These are phyloP conservation scores for Deladenus siricidicola DNA, from an alignment of 2,888 invertebrate species.

Conservation along the genomic window DNA sequence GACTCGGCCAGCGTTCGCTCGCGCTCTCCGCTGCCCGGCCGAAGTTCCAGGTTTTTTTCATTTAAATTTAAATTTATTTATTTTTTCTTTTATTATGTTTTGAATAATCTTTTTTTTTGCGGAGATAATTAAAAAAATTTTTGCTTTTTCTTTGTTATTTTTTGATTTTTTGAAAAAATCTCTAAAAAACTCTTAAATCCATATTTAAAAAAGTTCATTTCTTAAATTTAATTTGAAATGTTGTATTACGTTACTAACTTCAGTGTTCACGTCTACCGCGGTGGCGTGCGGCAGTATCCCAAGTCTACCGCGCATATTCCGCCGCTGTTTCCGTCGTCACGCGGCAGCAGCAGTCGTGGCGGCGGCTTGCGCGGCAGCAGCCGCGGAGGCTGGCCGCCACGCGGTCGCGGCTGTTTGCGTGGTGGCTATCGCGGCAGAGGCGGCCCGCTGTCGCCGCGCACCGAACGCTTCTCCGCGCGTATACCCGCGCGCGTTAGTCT, in stretches of 20 bases:
- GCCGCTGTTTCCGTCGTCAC: not conserved
- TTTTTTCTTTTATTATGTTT: not conserved
- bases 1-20: too few species aligned
- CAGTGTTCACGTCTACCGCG: not conserved
- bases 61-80: too few species aligned
- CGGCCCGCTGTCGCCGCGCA: not conserved
- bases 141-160: not conserved
- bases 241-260: not conserved
- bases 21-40: too few species aligned
- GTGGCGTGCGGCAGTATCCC: not conserved
- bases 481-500: not conserved
- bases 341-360: not conserved
- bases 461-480: not conserved
- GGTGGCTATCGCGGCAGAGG: not conserved
- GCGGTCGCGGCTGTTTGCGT: not conserved
- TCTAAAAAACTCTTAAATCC: too few species aligned
- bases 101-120: too few species aligned
- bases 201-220: too few species aligned
- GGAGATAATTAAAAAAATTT: not conserved
- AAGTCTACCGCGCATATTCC: not conserved
- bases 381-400: not conserved
- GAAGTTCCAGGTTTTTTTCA: too few species aligned
- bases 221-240: too few species aligned
- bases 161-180: too few species aligned
- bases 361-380: not conserved